Base-by-base conservation (phyloP, 2,888 invertebrate species). In the Hirtodrosophila cameraria region DNA sequence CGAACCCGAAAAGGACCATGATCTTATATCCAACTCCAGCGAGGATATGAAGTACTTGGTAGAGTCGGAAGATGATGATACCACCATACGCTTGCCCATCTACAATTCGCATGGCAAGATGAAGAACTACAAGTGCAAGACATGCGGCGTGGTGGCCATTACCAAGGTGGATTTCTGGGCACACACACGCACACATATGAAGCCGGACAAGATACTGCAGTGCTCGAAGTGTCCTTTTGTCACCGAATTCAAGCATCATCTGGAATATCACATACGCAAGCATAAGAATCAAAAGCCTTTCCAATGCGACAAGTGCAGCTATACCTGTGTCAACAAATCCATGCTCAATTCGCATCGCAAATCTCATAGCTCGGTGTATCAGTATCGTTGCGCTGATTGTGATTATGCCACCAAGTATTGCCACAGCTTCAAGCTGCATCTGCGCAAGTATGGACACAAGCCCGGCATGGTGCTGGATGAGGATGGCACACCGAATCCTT, bases 331-430 rank as follows among this genome's bases (percentile, higher is more conserved):
- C n/a, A 99, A 98, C 92, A 98, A 98, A 90, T 99, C 99, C 0
- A 99, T 99, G 99, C 92, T 99, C 52, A 99, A 98, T 91, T 98
- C 98, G 0, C 99, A 99, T 89, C 93, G 98, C 88, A 99, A 99
- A 89, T 97, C 97, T 0, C 99, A 99, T 91, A 96, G 96, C 0
- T 95, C 95, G 72, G 92, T 98, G 0, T 98, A 98, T 88, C 97
- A 97, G 88, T 99, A 97, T 90, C 93, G 97, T 28, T 99, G 99
- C 89, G 92, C 95, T 0, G 96, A 98, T 88, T 99, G 99, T 90
- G 94, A 95, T 53, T 99, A 99, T 89, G 97, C 97, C 5, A 98
- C 99, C 15, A 99, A 99, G 89, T 99, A 99, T 89, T 98, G 97
- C 86, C 99, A 99, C 91, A 97, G 98, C 12, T 92, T 99, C 43